phyloP scores from a whole-genome alignment of 2,888 invertebrate species.

The Zelleria hepariella region DNA sequence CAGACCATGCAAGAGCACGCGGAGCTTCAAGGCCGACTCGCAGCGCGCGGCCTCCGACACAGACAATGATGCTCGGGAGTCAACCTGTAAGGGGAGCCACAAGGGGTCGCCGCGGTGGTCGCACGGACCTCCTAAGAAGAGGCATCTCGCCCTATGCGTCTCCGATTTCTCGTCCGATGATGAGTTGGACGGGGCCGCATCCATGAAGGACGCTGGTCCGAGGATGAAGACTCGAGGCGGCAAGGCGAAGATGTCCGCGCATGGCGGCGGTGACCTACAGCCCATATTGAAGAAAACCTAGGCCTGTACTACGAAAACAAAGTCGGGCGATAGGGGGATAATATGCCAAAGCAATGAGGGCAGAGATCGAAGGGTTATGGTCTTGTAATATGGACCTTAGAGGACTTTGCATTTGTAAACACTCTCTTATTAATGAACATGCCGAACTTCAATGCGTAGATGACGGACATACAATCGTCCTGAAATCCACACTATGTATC shows the following conservation, averaged over 20 bases:
- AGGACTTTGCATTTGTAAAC: too few species aligned
- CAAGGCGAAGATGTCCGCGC: slow-evolving; percentile 51
- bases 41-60: slow-evolving; percentile 59
- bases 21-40: slow-evolving; percentile 40
- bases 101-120: slow-evolving; percentile 25
- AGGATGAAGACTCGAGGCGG: slow-evolving; percentile 42
- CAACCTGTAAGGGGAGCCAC: slow-evolving; percentile 29
- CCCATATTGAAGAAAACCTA: slow-evolving; percentile 58
- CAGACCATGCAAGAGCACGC: slow-evolving; percentile 35
- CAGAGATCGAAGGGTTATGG: too few species aligned
- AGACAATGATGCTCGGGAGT: slow-evolving; percentile 49
- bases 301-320: too few species aligned
- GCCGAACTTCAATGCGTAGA: too few species aligned
- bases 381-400: too few species aligned
- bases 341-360: too few species aligned
- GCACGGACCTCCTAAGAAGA: slow-evolving; percentile 44
- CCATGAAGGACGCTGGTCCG: slow-evolving; percentile 48
- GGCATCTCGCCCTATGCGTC: slow-evolving; percentile 49
- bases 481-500: too few species aligned
- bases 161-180: slow-evolving; percentile 61
- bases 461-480: too few species aligned
- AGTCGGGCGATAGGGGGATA: too few species aligned
- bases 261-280: slow-evolving; percentile 59
- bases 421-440: too few species aligned
- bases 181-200: slow-evolving; percentile 36